phyloP scores from a whole-genome alignment of 2,113 vertebrate genomes.

The Hepsetus odoe region DNA sequence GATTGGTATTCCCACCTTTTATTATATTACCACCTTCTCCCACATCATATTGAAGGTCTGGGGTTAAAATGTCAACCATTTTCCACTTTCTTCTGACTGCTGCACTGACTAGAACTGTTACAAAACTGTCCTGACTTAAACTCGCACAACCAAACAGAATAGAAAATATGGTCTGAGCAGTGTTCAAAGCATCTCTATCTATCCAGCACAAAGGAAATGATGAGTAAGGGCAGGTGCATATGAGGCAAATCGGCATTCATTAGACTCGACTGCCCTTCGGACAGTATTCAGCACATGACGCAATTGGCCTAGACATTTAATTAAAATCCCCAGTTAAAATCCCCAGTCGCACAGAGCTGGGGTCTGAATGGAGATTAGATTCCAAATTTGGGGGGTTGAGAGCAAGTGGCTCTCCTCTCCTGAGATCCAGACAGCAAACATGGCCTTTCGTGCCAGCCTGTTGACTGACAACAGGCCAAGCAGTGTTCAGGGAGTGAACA shows the following conservation, averaged over 20 bases:
- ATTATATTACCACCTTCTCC: not conserved
- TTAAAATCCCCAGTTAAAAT: slow-evolving; percentile 57
- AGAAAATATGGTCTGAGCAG: not conserved
- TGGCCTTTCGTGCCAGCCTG: slow-evolving; percentile 54
- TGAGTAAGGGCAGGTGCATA: slow-evolving; percentile 39
- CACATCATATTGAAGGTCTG: not conserved
- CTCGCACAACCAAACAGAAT: not conserved
- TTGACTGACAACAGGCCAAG: slow-evolving; percentile 49
- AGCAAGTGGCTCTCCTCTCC: slow-evolving; percentile 34
- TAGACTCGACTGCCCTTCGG: slow-evolving; percentile 47
- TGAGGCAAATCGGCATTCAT: slow-evolving; percentile 49
- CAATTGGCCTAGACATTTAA: slow-evolving; percentile 59
- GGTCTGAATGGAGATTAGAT: slow-evolving; percentile 45
- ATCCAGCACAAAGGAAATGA: slow-evolving; percentile 1
- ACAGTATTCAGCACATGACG: slow-evolving; percentile 53
- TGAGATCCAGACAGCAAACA: slow-evolving; percentile 50
- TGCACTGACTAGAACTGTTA: not conserved
- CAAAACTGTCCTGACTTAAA: not conserved
- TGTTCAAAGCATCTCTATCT: not conserved
- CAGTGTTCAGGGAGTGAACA: slow-evolving; percentile 40
- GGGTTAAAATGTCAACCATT: not conserved
- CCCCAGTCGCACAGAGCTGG: slow-evolving; percentile 45
- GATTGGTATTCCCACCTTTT: slow-evolving; percentile 24
- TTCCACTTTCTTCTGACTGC: slow-evolving; percentile 1
- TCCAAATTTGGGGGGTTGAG: slow-evolving; percentile 41